Evolutionary conservation across 2,797 vertebrate species (phyloP).

Genomic region (Falco cherrug): DNA sequence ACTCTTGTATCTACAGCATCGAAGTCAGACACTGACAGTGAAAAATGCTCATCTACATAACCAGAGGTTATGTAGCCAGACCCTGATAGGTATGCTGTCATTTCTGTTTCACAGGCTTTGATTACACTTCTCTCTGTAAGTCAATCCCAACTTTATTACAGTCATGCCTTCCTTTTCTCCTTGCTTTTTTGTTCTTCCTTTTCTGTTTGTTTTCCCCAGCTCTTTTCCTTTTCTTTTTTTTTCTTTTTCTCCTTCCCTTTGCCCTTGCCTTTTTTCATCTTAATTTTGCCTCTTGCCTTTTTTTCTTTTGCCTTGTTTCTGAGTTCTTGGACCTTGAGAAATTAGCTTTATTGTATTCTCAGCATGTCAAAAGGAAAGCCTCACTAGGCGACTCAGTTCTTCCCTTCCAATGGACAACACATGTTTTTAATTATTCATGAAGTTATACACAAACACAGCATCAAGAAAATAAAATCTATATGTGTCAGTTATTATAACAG

Average conservation of each 20-base stretch:
- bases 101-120: not conserved
- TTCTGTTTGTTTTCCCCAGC: fast-evolving
- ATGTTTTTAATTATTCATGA: not conserved
- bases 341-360: not conserved
- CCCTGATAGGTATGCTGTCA: not conserved
- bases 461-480: not conserved
- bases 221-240: not conserved
- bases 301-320: not conserved
- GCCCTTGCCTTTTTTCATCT: not conserved
- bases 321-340: not conserved
- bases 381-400: not conserved
- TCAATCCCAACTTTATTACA: not conserved
- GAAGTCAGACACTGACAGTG: not conserved
- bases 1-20: not conserved
- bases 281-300: not conserved
- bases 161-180: not conserved
- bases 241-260: not conserved
- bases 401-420: not conserved
- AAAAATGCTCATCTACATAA: not conserved
- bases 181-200: not conserved
- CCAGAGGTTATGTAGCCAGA: not conserved
- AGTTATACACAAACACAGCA: not conserved
- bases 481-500: not conserved
- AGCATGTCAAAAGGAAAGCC: not conserved
- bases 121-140: not conserved